Evolutionary conservation across 2,888 invertebrate species (phyloP), one percentile per base, ranked within the genome.

Genomic region (Ceramica pisi): DNA sequence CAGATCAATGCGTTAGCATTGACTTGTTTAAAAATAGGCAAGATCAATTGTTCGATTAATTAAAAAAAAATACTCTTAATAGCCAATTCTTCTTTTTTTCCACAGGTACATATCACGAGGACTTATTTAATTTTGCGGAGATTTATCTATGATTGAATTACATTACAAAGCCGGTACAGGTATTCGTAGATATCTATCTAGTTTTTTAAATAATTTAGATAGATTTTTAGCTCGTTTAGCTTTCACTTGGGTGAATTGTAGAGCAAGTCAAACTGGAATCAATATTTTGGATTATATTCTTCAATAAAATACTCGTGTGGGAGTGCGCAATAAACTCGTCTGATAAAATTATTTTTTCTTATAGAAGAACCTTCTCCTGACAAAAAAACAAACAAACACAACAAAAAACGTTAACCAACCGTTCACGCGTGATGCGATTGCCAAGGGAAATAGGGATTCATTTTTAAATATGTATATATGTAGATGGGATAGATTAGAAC

Each of bases 281-380:
- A 64, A 38, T 51, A 65, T 65, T 65, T 7, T 6, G n/a, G n/a
- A n/a, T 2, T 46, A 35, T 16, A n/a, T n/a, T 50, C 55, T 26
- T 63, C 46, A 53, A 53, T 67, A 63, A 59, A 73, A 73, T 67
- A 26, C 1, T 56, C 16, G 21, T 9, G 21, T 57, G 19, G 57
- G 48, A 21, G 21, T 8, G 14, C n/a, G 23, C 5, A 31, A 23
- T 35, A 67, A 35, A 75, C 60, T 67, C 6, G 19, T 55, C 12
- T 23, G 44, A 67, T 53, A 60, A 53, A 53, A 63, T n/a, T n/a
- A n/a, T n/a, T n/a, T n/a, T n/a, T n/a, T n/a, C n/a, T n/a, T n/a
- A n/a, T n/a, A n/a, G n/a, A n/a, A n/a, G n/a, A n/a, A n/a, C n/a
- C n/a, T n/a, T n/a, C n/a, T n/a, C n/a, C n/a, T n/a, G n/a, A n/a